phyloP scores from a whole-genome alignment of 2,113 vertebrate genomes.

The Gymnarchus niloticus region DNA sequence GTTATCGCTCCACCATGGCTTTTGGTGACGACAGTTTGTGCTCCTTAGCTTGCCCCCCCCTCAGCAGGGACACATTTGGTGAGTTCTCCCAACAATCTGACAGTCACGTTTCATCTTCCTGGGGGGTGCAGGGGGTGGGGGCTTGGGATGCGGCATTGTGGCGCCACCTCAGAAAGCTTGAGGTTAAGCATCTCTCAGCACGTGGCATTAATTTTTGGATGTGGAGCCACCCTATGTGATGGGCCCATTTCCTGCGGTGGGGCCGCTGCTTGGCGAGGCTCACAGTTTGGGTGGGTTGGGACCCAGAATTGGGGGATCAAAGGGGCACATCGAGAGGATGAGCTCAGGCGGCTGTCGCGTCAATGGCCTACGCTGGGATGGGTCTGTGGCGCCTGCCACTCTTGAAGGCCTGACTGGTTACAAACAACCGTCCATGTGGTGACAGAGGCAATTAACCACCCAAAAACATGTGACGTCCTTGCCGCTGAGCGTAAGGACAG shows the following conservation, averaged over 20 bases:
- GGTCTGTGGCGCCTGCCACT: conserved; percentile 39
- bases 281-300: conserved; percentile 60
- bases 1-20: conserved; percentile 37
- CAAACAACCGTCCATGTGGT: conserved; percentile 29
- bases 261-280: conserved; percentile 66
- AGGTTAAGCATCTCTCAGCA: conserved; percentile 78
- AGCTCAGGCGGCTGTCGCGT: conserved; percentile 32
- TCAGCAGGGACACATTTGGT: background rate
- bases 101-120: conserved; percentile 70
- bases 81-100: background rate
- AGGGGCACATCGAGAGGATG: conserved; percentile 44
- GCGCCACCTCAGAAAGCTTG: conserved; percentile 89
- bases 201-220: conserved; percentile 93
- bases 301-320: conserved; percentile 50
- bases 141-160: conserved; percentile 82
- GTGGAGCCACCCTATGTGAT: conserved; percentile 65
- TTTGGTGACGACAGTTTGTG: conserved; percentile 60
- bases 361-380: conserved; percentile 56
- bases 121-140: conserved; percentile 79
- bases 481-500: background rate
- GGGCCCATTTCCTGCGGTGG: conserved; percentile 72
- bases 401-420: conserved; percentile 34
- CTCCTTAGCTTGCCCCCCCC: conserved; percentile 23
- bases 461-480: conserved; percentile 45
- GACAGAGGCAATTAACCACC: conserved; percentile 46